Evolutionary conservation across 2,797 vertebrate genomes (phyloP).

Genomic region (Heterohyrax brucei): DNA sequence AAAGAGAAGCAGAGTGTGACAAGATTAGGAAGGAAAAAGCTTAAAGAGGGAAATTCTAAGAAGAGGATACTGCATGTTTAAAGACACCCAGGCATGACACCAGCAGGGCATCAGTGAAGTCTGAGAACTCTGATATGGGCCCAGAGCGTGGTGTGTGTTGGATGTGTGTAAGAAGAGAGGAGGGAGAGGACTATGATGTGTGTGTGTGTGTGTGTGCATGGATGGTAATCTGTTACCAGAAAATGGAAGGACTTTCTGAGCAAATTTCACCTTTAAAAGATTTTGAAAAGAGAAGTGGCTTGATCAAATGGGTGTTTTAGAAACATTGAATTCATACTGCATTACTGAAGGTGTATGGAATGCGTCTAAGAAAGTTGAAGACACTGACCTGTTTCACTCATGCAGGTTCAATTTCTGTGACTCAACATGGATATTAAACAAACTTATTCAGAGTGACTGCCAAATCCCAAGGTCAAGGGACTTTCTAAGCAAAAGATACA

Average conservation of each 20-base stretch:
- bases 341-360: not conserved
- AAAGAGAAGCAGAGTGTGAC: not conserved
- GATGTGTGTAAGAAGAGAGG: accelerated
- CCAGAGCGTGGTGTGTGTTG: not conserved
- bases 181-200: not conserved
- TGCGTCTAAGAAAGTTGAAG: not conserved
- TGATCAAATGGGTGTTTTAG: not conserved
- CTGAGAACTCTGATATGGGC: too few relatives aligned
- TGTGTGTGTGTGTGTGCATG: not conserved
- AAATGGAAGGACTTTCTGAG: not conserved
- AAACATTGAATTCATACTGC: not conserved
- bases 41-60: not conserved
- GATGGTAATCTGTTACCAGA: too few relatives aligned
- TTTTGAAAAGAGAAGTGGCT: not conserved
- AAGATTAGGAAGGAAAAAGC: not conserved
- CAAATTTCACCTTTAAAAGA: not conserved
- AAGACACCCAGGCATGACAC: not conserved
- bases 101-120: not conserved
- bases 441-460: not conserved
- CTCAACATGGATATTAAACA: not conserved
- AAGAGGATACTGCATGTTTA: not conserved
- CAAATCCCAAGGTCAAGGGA: slow-evolving; percentile 39
- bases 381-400: not conserved
- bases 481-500: slow-evolving; percentile 52
- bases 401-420: not conserved